phyloP scores from a whole-genome alignment of 2,888 invertebrate genomes.

The Isoperla grammatica region DNA sequence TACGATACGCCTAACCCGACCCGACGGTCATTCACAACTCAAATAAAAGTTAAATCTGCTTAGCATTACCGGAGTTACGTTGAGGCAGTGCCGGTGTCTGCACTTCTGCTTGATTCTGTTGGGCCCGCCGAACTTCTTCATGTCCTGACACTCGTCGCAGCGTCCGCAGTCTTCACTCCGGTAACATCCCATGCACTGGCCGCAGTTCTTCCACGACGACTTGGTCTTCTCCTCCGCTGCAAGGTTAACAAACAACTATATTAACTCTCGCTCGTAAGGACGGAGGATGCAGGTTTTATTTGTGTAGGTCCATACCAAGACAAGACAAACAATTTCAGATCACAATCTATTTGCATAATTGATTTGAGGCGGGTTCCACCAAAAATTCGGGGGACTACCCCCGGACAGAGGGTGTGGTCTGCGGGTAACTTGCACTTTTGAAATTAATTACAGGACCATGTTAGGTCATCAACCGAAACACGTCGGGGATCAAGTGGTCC shows the following conservation, averaged over 20 bases:
- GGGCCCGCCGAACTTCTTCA: slow-evolving; percentile 48
- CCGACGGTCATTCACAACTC: too few species aligned
- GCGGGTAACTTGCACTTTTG: too few species aligned
- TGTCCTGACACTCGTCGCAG: slow-evolving; percentile 59
- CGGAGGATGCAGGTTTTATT: not conserved
- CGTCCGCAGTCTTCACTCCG: slow-evolving; percentile 63
- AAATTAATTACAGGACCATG: too few species aligned
- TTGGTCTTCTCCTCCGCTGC: slow-evolving; percentile 37
- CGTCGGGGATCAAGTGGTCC: too few species aligned
- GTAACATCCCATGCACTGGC: slow-evolving; percentile 69
- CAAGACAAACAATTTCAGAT: not conserved
- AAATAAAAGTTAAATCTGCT: too few species aligned
- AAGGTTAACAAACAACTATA: too few species aligned
- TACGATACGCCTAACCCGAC: too few species aligned
- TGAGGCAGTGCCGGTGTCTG: slow-evolving; percentile 37
- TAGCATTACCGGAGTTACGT: slow-evolving; percentile 31
- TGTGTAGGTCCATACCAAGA: not conserved
- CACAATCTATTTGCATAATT: too few species aligned
- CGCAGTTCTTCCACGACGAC: slow-evolving; percentile 54
- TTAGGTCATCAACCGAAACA: too few species aligned
- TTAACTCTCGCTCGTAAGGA: not conserved
- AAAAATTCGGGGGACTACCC: not conserved
- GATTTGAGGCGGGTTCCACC: too few species aligned
- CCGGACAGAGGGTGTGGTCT: too few species aligned
- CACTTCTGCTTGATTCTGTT: slow-evolving; percentile 47